Conservation (phyloP, 2,113 vertebrate species). For the Apteryx mantelli region DNA sequence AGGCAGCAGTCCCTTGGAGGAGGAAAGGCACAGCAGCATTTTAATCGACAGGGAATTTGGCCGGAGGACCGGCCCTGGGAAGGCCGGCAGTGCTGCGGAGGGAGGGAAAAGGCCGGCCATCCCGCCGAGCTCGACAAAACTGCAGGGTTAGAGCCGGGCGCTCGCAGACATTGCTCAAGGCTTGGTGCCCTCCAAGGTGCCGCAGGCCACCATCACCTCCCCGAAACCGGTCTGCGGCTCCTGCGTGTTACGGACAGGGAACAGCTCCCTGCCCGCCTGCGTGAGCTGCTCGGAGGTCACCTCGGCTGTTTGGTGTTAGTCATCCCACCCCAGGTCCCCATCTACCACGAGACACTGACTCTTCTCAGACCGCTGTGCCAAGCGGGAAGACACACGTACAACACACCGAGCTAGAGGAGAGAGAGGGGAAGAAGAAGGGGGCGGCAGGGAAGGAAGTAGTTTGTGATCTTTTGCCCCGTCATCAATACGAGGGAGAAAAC, state of each 20-base stretch:
- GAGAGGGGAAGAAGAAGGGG: too few species aligned
- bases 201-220: too few species aligned
- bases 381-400: neutral
- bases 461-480: too few species aligned
- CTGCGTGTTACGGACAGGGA: neutral
- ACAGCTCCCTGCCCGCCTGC: accelerated
- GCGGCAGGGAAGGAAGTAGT: too few species aligned
- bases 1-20: neutral
- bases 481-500: too few species aligned
- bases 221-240: accelerated
- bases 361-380: neutral
- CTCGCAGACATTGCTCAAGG: neutral
- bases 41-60: neutral
- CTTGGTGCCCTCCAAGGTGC: neutral
- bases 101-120: neutral
- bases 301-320: neutral
- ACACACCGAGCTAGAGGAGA: neutral
- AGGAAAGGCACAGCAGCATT: neutral
- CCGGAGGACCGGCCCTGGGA: neutral
- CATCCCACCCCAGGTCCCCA: neutral
- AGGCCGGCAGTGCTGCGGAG: too few species aligned
- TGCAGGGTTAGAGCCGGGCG: neutral
- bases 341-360: neutral
- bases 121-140: neutral
- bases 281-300: accelerated